Base-by-base conservation (phyloP, 1,140 invertebrate genomes). In the Tetragnatha versicolor region DNA sequence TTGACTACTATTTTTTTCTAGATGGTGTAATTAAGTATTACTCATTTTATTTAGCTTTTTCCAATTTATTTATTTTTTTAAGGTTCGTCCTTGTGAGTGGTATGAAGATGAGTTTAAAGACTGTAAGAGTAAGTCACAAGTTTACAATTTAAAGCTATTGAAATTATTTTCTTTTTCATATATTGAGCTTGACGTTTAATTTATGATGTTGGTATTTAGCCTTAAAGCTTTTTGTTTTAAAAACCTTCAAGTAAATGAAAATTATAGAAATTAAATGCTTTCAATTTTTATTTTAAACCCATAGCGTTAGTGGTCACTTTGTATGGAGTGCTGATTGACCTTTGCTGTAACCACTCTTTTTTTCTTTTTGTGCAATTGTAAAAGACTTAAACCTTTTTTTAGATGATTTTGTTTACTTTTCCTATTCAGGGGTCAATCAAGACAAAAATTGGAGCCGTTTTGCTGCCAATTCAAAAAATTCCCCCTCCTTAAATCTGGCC, bases 21-120 rank as follows among this genome's bases (percentile, higher is more conserved):
- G 9, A 6, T 20, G n/a, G 17, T 31, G 1, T 25, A 35, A 33
- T 4, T 2, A 31, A 20, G 9, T 7, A 25, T 33, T 7, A 7
- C 9, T 63, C 20, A 20, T 1, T n/a, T 22, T 17, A 20, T 37
- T 37, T 20, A 7, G n/a, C 3, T 14, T 20, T 20, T n/a, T 47
- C 22, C 14, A 22, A 17, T 47, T 47, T 31, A 20, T 47, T 17
- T 68, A 20, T 39, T 1, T 81, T 63, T 80, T 82, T 10, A 35
- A 84, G 84, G 78, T 84, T 29, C 51, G 91, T 82, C 89, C 91
- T 10, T 94, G 93, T 86, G 83, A 88, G 17, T 55, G 89, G 3
- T 95, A 95, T 84, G 88, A 91, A 81, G 92, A 92, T 72, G 93
- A 95, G 87, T 93, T 92, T 82, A 87, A 87, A 35, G 93, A 94